phyloP scores from a whole-genome alignment of 2,797 vertebrate species.

The Aphelocoma californica region DNA sequence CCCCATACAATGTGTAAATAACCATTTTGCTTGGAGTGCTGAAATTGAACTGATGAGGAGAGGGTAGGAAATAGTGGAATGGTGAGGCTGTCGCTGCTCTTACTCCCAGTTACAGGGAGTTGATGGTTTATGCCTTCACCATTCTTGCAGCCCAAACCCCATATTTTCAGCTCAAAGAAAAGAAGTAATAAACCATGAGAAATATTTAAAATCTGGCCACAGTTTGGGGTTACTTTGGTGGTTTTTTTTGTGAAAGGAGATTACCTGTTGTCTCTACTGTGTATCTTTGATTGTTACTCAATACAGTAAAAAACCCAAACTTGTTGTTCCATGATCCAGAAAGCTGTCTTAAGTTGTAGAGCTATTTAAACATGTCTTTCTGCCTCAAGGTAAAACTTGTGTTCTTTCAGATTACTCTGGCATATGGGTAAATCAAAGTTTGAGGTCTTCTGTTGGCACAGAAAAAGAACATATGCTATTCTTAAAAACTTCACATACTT shows the following conservation, averaged over 20 bases:
- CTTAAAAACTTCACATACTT: constrained; percentile 47
- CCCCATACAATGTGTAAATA: neutral
- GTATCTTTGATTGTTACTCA: neutral
- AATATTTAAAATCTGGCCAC: neutral
- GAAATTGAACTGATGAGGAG: neutral
- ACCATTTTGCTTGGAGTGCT: neutral
- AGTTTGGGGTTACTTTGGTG: neutral
- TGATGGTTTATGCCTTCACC: neutral
- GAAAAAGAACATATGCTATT: constrained; percentile 62
- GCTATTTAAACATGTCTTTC: constrained; percentile 43
- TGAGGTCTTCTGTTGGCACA: constrained; percentile 63
- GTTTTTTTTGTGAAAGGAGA: neutral
- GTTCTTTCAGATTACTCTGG: constrained; percentile 40
- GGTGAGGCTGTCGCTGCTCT: neutral
- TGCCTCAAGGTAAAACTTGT: constrained; percentile 59
- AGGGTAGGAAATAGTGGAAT: neutral
- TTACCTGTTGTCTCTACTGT: neutral
- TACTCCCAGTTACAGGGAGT: neutral
- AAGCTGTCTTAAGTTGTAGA: constrained; percentile 43
- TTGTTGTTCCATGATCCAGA: constrained; percentile 22
- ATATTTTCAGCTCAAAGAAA: neutral
- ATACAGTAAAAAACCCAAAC: neutral
- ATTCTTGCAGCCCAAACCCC: neutral
- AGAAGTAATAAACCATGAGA: neutral
- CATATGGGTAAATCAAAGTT: constrained; percentile 65